Evolutionary conservation across 1,140 invertebrate species (phyloP).

Genomic region (Halesus radiatus): DNA sequence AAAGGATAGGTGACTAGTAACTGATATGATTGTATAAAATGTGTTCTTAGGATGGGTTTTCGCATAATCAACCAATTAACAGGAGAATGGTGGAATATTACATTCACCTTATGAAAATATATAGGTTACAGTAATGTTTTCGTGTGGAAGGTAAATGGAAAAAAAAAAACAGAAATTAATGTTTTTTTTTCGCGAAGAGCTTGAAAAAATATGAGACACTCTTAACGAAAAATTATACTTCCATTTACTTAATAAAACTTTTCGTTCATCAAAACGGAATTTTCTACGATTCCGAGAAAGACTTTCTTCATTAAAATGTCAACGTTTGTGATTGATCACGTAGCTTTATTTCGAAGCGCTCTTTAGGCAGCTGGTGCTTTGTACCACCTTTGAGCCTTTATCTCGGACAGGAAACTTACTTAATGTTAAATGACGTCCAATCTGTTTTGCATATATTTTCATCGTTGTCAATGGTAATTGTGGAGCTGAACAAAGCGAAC

Average conservation of each 20-base stretch:
- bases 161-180: too few species aligned
- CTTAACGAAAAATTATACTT: not conserved
- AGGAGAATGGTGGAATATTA: too few species aligned
- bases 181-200: not conserved
- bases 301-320: conserved; percentile 31
- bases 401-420: conserved; percentile 35
- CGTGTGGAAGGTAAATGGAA: too few species aligned
- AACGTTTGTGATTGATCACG: conserved; percentile 14
- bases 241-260: conserved; percentile 8
- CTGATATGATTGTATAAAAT: too few species aligned
- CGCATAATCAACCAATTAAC: too few species aligned
- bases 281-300: not conserved
- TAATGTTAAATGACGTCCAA: conserved; percentile 26
- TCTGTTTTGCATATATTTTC: conserved; percentile 51
- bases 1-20: too few species aligned
- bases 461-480: conserved; percentile 50
- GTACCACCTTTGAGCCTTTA: not conserved
- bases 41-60: too few species aligned
- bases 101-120: too few species aligned
- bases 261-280: conserved; percentile 20
- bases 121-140: too few species aligned
- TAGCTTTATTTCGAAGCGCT: not conserved
- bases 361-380: not conserved
- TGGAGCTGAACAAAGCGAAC: not conserved
- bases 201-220: conserved; percentile 2